A percentile compares a stretch with the other conserved stretches of the same genome.
Conservation (phyloP, 1,140 invertebrate genomes). For the Bombus ignitus region DNA sequence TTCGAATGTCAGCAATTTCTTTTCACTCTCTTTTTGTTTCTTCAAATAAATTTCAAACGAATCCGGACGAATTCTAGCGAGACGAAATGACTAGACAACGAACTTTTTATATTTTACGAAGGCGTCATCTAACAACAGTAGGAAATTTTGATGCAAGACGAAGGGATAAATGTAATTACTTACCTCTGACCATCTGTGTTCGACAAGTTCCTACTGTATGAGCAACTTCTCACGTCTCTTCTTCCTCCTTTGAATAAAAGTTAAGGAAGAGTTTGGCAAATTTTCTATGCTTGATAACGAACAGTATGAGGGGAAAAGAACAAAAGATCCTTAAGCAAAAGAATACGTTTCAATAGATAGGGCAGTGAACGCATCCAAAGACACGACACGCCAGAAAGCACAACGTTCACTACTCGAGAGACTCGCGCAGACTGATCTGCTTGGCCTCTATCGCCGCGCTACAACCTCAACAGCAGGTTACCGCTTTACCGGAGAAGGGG, state of each 20-base stretch:
- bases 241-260: neutral
- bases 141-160: neutral
- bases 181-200: slow-evolving; percentile 68
- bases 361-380: neutral
- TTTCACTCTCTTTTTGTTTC: neutral
- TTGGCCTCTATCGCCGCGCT: slow-evolving; percentile 43
- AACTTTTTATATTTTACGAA: neutral
- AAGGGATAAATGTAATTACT: neutral
- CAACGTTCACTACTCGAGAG: slow-evolving; percentile 60
- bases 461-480: slow-evolving; percentile 59
- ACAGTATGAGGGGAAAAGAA: neutral
- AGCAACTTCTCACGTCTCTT: neutral
- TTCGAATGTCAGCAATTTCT: neutral
- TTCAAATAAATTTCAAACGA: neutral
- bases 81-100: neutral
- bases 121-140: neutral
- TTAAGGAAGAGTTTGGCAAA: neutral
- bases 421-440: slow-evolving; percentile 73
- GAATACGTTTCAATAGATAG: neutral
- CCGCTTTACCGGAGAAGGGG: slow-evolving; percentile 55
- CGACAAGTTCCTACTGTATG: neutral
- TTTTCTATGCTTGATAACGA: neutral
- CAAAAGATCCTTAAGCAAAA: neutral
- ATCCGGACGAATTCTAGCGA: slow-evolving; percentile 1
- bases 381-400: neutral